phyloP scores from a whole-genome alignment of 2,888 invertebrate genomes.

The Harpalus rufipes region DNA sequence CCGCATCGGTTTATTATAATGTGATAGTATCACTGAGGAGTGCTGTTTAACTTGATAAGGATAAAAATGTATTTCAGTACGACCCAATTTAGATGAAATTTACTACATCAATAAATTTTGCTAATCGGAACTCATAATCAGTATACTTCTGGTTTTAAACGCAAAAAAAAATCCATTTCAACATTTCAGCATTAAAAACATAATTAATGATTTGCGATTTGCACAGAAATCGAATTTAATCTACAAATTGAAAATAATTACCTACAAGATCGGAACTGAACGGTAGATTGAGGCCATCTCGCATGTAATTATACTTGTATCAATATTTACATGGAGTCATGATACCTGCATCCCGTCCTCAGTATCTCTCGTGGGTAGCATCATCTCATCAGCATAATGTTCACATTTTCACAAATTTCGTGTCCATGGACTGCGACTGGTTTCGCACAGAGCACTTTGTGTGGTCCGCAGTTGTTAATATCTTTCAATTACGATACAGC shows the following conservation, averaged over 20 bases:
- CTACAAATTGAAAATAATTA: background rate
- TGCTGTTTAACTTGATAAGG: too few species aligned
- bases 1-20: too few species aligned
- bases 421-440: background rate
- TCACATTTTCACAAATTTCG: conserved; percentile 38
- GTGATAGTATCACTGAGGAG: too few species aligned
- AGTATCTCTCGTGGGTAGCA: conserved; percentile 4
- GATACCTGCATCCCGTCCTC: conserved; percentile 19
- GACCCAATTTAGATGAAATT: too few species aligned
- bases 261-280: background rate
- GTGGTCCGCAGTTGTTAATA: conserved; percentile 65
- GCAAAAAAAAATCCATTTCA: too few species aligned
- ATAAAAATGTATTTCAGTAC: too few species aligned
- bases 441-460: conserved; percentile 29
- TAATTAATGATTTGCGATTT: background rate
- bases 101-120: too few species aligned
- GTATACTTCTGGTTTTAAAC: too few species aligned
- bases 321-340: conserved; percentile 25
- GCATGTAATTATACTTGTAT: conserved; percentile 23
- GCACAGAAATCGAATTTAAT: too few species aligned
- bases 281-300: conserved; percentile 5
- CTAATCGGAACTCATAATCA: too few species aligned
- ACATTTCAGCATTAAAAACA: background rate
- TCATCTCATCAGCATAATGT: conserved; percentile 48
- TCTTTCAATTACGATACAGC: conserved; percentile 64